phyloP scores from a whole-genome alignment of 2,113 vertebrate genomes.

The Motacilla tschutschensis region DNA sequence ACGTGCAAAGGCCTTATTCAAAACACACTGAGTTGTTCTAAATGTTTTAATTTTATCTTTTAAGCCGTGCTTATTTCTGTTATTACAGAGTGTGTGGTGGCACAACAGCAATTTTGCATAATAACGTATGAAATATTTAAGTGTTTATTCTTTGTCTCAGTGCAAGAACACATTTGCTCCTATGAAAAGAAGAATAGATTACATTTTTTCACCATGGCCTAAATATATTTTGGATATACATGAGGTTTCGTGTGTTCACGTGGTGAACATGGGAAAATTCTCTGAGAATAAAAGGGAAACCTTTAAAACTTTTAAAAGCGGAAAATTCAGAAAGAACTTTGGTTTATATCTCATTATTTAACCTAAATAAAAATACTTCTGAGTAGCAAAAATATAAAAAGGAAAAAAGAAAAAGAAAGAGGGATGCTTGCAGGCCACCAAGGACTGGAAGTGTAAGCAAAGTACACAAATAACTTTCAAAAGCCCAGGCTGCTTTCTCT shows the following conservation, averaged over 20 bases:
- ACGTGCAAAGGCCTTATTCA: neutral
- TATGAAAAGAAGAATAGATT: neutral
- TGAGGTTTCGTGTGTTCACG: neutral
- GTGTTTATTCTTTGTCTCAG: neutral
- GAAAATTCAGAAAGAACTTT: neutral
- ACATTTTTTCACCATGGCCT: neutral
- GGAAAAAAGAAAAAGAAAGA: neutral
- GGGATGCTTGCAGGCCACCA: neutral
- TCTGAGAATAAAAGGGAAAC: neutral
- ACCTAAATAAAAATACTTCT: neutral
- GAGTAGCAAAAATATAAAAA: neutral
- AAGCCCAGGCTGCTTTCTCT: conserved; percentile 19
- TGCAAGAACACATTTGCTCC: neutral
- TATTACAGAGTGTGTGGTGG: neutral
- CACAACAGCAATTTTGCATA: neutral
- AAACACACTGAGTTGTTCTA: neutral
- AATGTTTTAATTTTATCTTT: neutral
- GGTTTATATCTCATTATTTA: neutral
- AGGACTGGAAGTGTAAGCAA: neutral
- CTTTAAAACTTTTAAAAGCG: neutral
- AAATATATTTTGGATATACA: neutral
- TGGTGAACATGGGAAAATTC: neutral
- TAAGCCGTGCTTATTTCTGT: neutral
- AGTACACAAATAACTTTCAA: neutral
- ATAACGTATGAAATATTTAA: neutral